Evolutionary conservation across 2,113 vertebrate species (phyloP), one percentile per base, ranked within the genome.

Genomic region (Vulpes vulpes): DNA sequence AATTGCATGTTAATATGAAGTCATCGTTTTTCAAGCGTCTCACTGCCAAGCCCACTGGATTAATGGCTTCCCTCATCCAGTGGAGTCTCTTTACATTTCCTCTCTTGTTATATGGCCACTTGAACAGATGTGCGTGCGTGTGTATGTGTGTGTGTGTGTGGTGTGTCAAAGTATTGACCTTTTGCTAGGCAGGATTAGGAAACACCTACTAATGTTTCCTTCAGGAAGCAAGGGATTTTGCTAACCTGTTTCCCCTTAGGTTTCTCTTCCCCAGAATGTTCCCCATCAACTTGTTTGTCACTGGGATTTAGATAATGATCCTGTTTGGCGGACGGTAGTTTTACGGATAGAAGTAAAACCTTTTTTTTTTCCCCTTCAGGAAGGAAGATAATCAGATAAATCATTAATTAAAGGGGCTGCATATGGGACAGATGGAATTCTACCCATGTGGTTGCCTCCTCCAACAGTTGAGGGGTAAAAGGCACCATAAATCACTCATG

Each of bases 371-470:
- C 7, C 16, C 65, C 64, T 94, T 89, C 96, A 96, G 89, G 49
- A 97, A 89, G 92, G 94, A 98, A 98, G 94, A 74, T 94, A 93
- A 95, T 96, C 97, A 96, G 98, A 98, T 98, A 97, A 98, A 95
- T 98, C 98, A 97, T 98, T 97, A 98, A 98, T 94, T 90, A 98
- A 88, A 98, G 69, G 96, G 97, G 94, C 97, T 98, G 86, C 91
- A 94, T 95, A 96, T 79, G 49, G 97, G 83, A 94, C 98, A 97
- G 97, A 97, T 69, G 38, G 95, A 96, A 94, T 95, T 87, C 97
- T 95, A 98, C 98, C 90, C 93, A 95, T 60, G 95, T 73, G 96
- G 92, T 94, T 93, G 88, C 95, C 97, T 98, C 98, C 98, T 96
- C 97, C 96, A 98, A 51, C 95, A 80, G 96, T 20, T 11, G 88